phyloP scores from a whole-genome alignment of 1,140 invertebrate species.

The Lasioglossum albipes region DNA sequence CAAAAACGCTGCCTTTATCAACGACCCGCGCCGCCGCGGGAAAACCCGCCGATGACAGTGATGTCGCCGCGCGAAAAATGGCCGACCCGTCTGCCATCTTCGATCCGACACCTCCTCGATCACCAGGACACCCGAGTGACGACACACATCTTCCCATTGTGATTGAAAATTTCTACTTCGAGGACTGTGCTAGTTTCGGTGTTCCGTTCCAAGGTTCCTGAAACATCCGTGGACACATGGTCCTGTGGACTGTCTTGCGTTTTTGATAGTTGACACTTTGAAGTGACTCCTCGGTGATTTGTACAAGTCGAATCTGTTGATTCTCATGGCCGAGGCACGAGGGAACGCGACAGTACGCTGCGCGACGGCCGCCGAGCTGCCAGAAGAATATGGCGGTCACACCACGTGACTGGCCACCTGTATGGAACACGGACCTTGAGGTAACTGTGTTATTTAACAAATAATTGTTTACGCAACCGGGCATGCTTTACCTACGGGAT shows the following conservation, averaged over 20 bases:
- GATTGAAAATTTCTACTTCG: too few relatives aligned
- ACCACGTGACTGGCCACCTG: slow-evolving; percentile 23
- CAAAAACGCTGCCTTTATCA: slow-evolving; percentile 20
- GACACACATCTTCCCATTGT: too few relatives aligned
- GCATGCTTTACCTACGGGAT: too few relatives aligned
- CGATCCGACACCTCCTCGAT: neutral
- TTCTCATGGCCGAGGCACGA: neutral
- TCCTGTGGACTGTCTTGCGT: neutral
- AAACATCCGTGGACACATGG: neutral
- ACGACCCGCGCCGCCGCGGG: slow-evolving; percentile 12
- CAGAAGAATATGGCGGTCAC: slow-evolving; percentile 31
- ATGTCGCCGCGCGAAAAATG: neutral
- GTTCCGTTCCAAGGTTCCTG: neutral
- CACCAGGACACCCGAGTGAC: neutral
- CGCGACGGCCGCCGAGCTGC: neutral
- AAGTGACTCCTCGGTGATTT: neutral
- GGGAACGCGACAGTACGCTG: neutral
- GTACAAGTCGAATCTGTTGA: too few relatives aligned
- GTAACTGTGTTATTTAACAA: neutral
- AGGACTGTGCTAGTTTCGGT: neutral
- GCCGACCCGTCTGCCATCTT: neutral
- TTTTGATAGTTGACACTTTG: neutral
- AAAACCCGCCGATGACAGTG: neutral
- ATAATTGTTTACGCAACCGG: neutral
- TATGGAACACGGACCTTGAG: neutral